These are phyloP conservation scores for Paradoxurus hermaphroditus DNA, from an alignment of 2,113 vertebrate genomes.

Conservation along the genomic window DNA sequence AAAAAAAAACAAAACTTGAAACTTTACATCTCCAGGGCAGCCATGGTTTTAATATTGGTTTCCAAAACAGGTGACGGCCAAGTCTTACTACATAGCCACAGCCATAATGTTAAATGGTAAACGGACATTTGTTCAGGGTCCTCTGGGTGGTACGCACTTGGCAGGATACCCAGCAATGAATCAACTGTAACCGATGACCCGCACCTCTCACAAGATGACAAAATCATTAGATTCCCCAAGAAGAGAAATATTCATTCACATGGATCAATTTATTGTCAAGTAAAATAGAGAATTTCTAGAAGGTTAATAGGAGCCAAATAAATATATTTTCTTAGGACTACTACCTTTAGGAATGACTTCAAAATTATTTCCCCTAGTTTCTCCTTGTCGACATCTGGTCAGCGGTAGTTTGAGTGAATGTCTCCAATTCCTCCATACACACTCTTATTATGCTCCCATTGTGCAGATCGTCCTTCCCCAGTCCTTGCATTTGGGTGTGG, in stretches of 20 bases:
- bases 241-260: neutral
- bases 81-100: neutral
- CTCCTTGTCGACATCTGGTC: neutral
- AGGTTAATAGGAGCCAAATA: neutral
- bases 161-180: neutral
- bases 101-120: neutral
- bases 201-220: neutral
- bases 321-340: neutral
- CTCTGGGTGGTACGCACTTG: neutral
- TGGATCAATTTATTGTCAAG: neutral
- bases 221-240: neutral
- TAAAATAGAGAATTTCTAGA: neutral
- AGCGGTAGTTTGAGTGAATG: neutral
- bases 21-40: neutral
- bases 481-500: neutral
- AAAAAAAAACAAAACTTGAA: neutral
- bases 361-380: neutral
- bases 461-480: neutral
- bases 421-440: neutral
- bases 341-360: neutral
- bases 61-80: neutral
- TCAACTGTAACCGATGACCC: neutral
- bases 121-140: neutral
- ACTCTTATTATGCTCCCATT: neutral
- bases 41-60: neutral